Conservation (phyloP, 1,140 invertebrate species). For the Trichogramma pretiosum region DNA sequence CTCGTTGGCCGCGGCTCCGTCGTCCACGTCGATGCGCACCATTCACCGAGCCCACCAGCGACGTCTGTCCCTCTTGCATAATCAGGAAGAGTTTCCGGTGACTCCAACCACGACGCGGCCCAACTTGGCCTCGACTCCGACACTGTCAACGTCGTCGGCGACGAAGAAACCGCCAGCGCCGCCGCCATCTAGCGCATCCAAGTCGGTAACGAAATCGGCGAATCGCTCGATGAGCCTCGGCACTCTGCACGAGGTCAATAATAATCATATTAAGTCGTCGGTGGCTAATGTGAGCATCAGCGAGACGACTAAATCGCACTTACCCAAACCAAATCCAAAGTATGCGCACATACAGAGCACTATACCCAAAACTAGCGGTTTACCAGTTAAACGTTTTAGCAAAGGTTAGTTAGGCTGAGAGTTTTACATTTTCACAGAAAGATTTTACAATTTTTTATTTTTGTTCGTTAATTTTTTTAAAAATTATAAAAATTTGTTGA, state of each 20-base stretch:
- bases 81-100: not conserved
- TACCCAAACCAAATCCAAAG: slow-evolving; percentile 18
- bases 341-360: slow-evolving; percentile 19
- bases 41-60: not conserved
- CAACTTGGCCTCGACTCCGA: not conserved
- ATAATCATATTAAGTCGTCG: too few species aligned
- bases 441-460: too few species aligned
- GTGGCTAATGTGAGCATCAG: too few species aligned
- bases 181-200: not conserved
- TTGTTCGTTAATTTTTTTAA: too few species aligned
- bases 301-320: too few species aligned
- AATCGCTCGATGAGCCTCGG: not conserved
- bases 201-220: not conserved
- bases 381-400: slow-evolving; percentile 13
- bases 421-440: too few species aligned
- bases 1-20: too few species aligned
- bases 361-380: slow-evolving; percentile 11
- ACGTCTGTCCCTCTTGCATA: not conserved
- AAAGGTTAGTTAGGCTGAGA: too few species aligned
- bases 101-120: slow-evolving; percentile 5
- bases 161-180: not conserved
- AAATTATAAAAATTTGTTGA: too few species aligned
- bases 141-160: too few species aligned
- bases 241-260: slow-evolving; percentile 14
- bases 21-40: not conserved